phyloP scores from a whole-genome alignment of 2,113 vertebrate genomes.

The Candoia aspera region DNA sequence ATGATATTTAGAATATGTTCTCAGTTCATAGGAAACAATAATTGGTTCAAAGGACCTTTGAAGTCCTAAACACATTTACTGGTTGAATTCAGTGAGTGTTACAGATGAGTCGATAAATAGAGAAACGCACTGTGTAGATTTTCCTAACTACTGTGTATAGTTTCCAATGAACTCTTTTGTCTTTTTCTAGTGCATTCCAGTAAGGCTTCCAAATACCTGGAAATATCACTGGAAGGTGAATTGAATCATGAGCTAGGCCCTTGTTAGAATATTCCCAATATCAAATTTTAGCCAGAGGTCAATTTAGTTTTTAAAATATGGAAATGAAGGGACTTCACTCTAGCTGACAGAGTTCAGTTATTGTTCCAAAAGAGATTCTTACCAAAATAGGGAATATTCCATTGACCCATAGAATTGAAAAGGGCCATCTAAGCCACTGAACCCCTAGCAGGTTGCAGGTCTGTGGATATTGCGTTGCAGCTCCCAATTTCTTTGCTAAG shows the following conservation, averaged over 20 bases:
- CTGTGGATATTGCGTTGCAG: not conserved
- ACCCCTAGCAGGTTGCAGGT: not conserved
- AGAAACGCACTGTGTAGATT: not conserved
- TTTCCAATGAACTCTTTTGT: not conserved
- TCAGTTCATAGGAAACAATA: not conserved
- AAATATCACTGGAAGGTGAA: not conserved
- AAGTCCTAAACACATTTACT: not conserved
- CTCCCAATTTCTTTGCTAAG: not conserved
- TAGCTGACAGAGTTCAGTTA: not conserved
- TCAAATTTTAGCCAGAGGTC: not conserved
- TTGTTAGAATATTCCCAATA: not conserved
- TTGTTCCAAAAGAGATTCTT: not conserved
- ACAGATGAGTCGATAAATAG: not conserved
- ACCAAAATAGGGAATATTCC: not conserved
- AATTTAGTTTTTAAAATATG: not conserved
- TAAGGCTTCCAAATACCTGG: not conserved
- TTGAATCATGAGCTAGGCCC: not conserved
- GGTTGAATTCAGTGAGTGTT: no score
- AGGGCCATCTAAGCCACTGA: no score
- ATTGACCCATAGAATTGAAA: no score
- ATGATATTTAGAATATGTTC: not conserved
- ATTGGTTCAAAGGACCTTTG: not conserved
- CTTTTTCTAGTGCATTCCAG: not conserved
- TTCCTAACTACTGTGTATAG: not conserved
- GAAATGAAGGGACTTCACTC: not conserved